Evolutionary conservation across 1,140 invertebrate species (phyloP), one percentile per base, ranked within the genome.

Genomic region (Hylyphantes graminicola): DNA sequence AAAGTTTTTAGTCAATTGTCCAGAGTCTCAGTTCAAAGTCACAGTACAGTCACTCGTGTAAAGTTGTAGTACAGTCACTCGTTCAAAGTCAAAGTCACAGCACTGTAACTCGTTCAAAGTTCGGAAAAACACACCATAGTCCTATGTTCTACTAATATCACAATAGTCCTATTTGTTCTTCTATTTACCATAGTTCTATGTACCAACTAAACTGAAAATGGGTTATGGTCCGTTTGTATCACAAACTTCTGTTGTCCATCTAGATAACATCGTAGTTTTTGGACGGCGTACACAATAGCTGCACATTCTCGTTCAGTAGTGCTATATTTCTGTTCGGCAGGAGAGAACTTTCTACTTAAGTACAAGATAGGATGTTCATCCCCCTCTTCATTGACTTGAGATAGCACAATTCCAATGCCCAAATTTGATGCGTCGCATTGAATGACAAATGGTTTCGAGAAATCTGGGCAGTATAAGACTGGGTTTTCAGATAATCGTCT

Each of bases 191-290:
- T n/a, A n/a, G n/a, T n/a, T n/a, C n/a, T n/a, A n/a, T n/a, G n/a
- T n/a, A n/a, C n/a, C n/a, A n/a, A n/a, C n/a, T n/a, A n/a, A n/a
- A n/a, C n/a, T n/a, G n/a, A n/a, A n/a, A 92, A 85, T 0, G 90
- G 89, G 86, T 88, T 87, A 86, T 93, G 90, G 85, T 93, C 91
- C 1, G 91, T 92, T 12, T 90, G 75, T 0, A 93, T 88, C 21
- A 86, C 90, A 85, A 92, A 93, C 68, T 90, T 88, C 59, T 76
- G 87, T 19, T 51, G 21, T 50, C 89, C 90, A 78, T 89, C 90
- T 3, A 93, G 86, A 87, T 91, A 92, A 35, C 89, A 85, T 82
- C 89, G 67, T 81, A 92, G 92, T 55, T 91, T 87, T 68, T 90
- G 83, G 2, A 92, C 86, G 0, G 88, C 89, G 89, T 88, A 88